These are phyloP conservation scores for Decapterus maruadsi DNA, from an alignment of 2,797 vertebrate genomes.

Conservation along the genomic window DNA sequence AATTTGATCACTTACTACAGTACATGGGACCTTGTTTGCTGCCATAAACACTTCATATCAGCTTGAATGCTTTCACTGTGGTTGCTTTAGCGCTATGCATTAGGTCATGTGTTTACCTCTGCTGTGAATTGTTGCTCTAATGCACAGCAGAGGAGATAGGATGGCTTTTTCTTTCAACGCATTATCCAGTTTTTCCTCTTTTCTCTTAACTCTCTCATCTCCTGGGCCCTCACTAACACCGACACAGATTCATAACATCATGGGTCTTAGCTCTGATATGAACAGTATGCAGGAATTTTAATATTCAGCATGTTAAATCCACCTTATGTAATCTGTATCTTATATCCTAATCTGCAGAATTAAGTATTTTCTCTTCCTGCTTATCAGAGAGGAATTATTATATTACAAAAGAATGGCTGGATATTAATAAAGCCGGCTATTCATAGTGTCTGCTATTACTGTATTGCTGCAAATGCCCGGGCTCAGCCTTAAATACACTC, in stretches of 20 bases:
- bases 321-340: constrained; percentile 63
- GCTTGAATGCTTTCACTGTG: constrained; percentile 53
- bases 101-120: constrained; percentile 36
- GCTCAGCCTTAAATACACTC: constrained; percentile 26
- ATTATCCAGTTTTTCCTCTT: constrained; percentile 40
- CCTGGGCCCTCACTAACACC: constrained; percentile 25
- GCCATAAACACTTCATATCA: constrained; percentile 60
- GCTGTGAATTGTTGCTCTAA: constrained; percentile 42
- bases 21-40: constrained; percentile 53
- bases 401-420: constrained; percentile 26
- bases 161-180: constrained; percentile 26
- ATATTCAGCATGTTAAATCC: constrained; percentile 58
- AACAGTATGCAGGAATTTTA: constrained; percentile 42
- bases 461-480: constrained; percentile 30
- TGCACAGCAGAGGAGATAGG: constrained; percentile 16
- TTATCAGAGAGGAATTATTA: constrained; percentile 31
- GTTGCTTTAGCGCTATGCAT: constrained; percentile 52
- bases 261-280: constrained; percentile 24
- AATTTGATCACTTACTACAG: constrained; percentile 68
- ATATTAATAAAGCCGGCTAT: constrained; percentile 35
- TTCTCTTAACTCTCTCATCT: constrained; percentile 30
- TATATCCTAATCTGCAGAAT: constrained; percentile 55
- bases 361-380: constrained; percentile 29
- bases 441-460: constrained; percentile 42
- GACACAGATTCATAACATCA: constrained; percentile 33